Base-by-base conservation (phyloP, 2,113 vertebrate species). In the Nymphicus hollandicus region DNA sequence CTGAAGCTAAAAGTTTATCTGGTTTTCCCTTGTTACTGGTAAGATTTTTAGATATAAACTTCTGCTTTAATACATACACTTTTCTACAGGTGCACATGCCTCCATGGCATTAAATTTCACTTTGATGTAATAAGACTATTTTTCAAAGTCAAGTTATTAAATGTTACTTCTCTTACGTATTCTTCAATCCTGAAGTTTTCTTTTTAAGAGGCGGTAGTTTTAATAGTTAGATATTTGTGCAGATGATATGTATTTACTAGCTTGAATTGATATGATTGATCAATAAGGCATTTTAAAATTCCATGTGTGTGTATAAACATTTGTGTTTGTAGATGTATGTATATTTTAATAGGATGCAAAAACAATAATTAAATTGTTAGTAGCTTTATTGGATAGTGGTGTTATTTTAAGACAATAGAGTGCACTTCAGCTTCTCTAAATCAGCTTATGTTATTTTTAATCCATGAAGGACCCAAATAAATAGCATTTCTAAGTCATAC, bases 321-420 rank as follows among this genome's bases (percentile, higher is more conserved):
- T 64, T 83, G 11, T 39, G 19, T 77, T 24, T 7, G 33, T 3
- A 17, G 20, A 18, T 17, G 19, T 49, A 4, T 22, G 2, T 66
- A 3, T 50, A 17, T 63, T 31, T 63, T 52, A 63, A 33, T 18
- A 49, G 27, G 14, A 49, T 73, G 47, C 11, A 63, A 89, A 86
- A 2, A 0, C 19, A 65, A 8, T 29, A 60, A 77, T 69, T 81
- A 73, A 46, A 28, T 83, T 39, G 69, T 72, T 77, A 39, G 60
- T 88, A 71, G 65, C 29, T 69, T 50, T 72, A 85, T 80, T 88
- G 31, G 74, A 14, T 81, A 71, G 43, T 37, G 29, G 11, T 89
- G 44, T 52, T 89, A 86, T 95, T 97, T 96, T 87, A 84, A 55
- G 68, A 66, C 61, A 72, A 52, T 27, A 63, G 80, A 65, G 86